Evolutionary conservation across 23 tunicate genomes (phyloP), one percentile per base, ranked within the genome.

Genomic region (Halocynthia roretzi): DNA sequence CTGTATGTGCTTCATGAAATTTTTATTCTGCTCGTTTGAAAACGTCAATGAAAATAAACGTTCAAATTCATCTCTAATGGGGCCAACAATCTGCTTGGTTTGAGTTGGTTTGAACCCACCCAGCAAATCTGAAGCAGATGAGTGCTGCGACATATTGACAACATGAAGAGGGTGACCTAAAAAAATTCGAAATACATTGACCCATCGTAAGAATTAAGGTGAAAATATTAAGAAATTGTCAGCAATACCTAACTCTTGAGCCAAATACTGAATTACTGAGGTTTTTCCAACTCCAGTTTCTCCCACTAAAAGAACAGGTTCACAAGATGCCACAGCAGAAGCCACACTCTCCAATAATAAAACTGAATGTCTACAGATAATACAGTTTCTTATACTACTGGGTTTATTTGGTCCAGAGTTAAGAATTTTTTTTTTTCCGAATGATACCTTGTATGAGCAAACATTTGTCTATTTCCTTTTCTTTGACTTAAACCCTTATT

Each of bases 221-320:
- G 44, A 31, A 31, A 31, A 31, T 31, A 31, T n/a, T 31, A 31
- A 31, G 44, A 31, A 31, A 31, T 31, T 31, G 1, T 31, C 44
- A 31, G 44, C 44, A 31, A 31, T 52, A 87, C 94, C 94, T 57
- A 85, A 75, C 73, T 92, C 80, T 77, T 92, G 86, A 44, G 98
- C 98, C 18, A 92, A 82, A 78, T 85, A 92, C 67, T 92, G 98
- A 18, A 92, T 68, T 18, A 76, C 92, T 48, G 93, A 81, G 6
- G 98, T 92, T 82, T 92, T 92, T 21, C 98, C 98, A 56, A 92
- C 98, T 8, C 98, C 98, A 67, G 98, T 92, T 74, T 92, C 98
- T 8, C 98, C 98, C 58, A 92, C 98, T 12, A 92, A 76, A 51
- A 92, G 54, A 17, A 86, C 98, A 8, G 98, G 98, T 66, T 92